Evolutionary conservation across 2,797 vertebrate genomes (phyloP).

Genomic region (Craterocephalus amniculus): DNA sequence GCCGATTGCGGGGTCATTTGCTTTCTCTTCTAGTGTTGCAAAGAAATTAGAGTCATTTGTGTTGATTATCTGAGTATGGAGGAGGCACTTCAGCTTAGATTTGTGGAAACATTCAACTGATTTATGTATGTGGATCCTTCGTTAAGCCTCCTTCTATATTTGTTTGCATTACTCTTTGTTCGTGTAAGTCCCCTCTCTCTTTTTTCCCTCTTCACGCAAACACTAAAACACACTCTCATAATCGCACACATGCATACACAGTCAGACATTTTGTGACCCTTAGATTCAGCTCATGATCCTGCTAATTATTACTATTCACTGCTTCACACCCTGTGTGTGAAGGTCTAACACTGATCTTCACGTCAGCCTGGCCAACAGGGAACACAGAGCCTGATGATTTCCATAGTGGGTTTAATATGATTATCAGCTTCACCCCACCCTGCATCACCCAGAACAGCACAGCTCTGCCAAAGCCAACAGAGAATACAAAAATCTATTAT

Average conservation of each 20-base stretch:
- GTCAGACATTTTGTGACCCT: conserved; percentile 77
- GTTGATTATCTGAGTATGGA: conserved; percentile 62
- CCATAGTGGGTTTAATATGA: conserved; percentile 86
- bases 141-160: conserved; percentile 24
- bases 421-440: conserved; percentile 82
- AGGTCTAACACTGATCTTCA: conserved; percentile 80
- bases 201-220: neutral
- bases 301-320: conserved; percentile 87
- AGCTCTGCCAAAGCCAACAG: conserved; percentile 66
- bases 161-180: conserved; percentile 52
- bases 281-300: conserved; percentile 84
- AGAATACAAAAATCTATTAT: conserved; percentile 85
- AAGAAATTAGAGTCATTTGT: conserved; percentile 73
- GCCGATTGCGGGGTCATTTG: conserved; percentile 65
- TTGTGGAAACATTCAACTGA: conserved; percentile 52
- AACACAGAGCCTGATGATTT: conserved; percentile 79
- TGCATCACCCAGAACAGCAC: conserved; percentile 59
- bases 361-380: conserved; percentile 78
- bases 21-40: conserved; percentile 63
- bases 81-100: conserved; percentile 61
- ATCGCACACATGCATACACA: conserved; percentile 32
- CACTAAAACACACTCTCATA: conserved; percentile 4
- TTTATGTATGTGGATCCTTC: conserved; percentile 44
- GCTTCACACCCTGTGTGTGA: conserved; percentile 78
- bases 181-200: conserved; percentile 9